Evolutionary conservation across 1,140 invertebrate genomes (phyloP).

Genomic region (Neodiprion virginianus): DNA sequence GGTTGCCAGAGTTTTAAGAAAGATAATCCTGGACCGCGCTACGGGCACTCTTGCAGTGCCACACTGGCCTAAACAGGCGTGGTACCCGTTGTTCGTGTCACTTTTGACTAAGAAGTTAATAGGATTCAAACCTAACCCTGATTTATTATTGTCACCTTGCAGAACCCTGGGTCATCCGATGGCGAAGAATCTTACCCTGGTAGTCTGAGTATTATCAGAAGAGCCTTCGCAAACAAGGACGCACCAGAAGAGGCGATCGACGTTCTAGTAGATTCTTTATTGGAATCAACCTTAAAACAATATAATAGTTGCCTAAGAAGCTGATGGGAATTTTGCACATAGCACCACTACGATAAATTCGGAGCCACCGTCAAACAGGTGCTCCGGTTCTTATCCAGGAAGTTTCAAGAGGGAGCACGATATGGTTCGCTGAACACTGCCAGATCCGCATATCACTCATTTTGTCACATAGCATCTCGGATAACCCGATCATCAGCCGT

Average conservation of each 20-base stretch:
- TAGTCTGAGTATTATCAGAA: conserved; percentile 33
- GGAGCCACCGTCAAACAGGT: conserved; percentile 20
- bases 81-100: conserved; percentile 16
- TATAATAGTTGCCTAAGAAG: conserved; percentile 37
- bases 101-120: not conserved
- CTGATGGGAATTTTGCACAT: conserved; percentile 45
- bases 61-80: conserved; percentile 21
- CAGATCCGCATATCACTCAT: conserved; percentile 29
- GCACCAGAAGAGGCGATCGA: conserved; percentile 25
- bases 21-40: conserved; percentile 18
- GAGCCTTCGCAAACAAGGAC: conserved; percentile 16
- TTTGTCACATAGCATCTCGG: not conserved
- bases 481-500: conserved; percentile 25
- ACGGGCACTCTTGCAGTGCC: conserved; percentile 19
- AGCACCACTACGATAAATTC: conserved; percentile 30
- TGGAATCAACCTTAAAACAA: conserved; percentile 39
- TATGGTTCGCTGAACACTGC: conserved; percentile 31
- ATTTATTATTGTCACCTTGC: conserved; percentile 17
- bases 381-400: conserved; percentile 29
- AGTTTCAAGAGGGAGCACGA: conserved; percentile 32
- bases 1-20: conserved; percentile 16
- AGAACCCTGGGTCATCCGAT: conserved; percentile 6
- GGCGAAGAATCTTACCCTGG: conserved; percentile 28
- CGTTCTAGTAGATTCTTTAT: conserved; percentile 39
- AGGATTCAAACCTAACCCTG: conserved; percentile 12